Conservation (phyloP, 2,797 vertebrate genomes). For the Mallotus villosus region DNA sequence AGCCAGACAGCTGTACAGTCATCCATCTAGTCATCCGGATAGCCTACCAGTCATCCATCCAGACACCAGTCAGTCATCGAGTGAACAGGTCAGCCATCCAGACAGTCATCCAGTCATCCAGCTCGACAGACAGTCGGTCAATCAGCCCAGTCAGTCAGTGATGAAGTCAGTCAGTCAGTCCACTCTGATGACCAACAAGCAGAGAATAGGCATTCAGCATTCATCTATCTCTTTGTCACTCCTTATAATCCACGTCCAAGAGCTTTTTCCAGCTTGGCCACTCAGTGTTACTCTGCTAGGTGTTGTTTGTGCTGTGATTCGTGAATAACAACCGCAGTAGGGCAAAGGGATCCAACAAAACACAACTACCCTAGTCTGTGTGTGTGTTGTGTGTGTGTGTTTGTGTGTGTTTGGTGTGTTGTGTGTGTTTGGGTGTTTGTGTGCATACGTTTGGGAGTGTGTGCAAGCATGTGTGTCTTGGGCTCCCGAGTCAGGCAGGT, state of each 20-base stretch:
- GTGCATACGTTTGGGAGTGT: no score
- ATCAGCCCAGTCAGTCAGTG: slow-evolving; percentile 26
- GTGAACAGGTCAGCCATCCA: no score
- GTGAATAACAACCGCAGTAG: no score
- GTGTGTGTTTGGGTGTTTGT: neutral
- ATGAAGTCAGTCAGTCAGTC: no score
- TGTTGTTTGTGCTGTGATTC: no score
- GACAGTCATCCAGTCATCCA: slow-evolving; percentile 35
- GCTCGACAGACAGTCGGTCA: slow-evolving; percentile 66
- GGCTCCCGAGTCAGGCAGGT: no score
- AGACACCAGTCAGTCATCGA: slow-evolving; percentile 49
- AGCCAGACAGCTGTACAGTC: neutral
- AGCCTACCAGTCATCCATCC: slow-evolving; percentile 33
- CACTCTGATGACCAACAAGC: no score
- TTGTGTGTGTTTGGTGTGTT: no score
- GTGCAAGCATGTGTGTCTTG: no score
- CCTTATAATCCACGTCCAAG: slow-evolving; percentile 43
- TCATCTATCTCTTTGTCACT: slow-evolving; percentile 40
- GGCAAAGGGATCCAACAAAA: no score
- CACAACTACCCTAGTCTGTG: neutral
- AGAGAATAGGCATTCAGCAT: slow-evolving; percentile 28
- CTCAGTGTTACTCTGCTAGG: no score
- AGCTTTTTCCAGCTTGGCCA: no score
- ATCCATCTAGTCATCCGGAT: neutral
- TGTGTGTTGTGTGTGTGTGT: neutral